Base-by-base conservation (phyloP, 2,888 invertebrate species). In the Eurytoma adleriae region DNA sequence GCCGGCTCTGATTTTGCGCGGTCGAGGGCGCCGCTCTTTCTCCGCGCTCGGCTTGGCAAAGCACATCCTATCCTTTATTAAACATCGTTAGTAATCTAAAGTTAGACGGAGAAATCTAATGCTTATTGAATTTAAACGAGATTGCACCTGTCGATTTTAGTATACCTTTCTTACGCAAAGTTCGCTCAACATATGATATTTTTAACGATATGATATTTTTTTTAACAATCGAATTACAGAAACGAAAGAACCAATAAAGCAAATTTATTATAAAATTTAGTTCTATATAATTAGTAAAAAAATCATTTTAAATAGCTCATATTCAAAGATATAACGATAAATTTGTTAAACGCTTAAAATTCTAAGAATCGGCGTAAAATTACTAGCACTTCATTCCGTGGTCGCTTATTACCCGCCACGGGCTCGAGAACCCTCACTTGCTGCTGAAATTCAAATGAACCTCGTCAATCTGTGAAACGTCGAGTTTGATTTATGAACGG, bases 1-100 rank as follows among this genome's bases (percentile, higher is more conserved):
- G 66, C 76, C 54, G 20, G 50, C 56, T 76, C 77, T 66, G 82
- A 83, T 84, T 84, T 84, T 78, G 48, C 52, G 50, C 20, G 50
- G 18, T 16, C 16, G 52, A 50, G 61, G 50, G 57, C 27, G 64
- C 16, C 52, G 14, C 50, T 59, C 20, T 56, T 27, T 54, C 66
- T 24, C 68, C 20, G 14, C n/a, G n/a, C 64, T 48, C 59, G 27
- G 30, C 67, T 27, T 50, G 18, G 10, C 7, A 50, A 30, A 30
- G 30, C 30, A 4, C 30, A 2, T 50, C 52, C 69, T 3, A 4
- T 27, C 73, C 20, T 2, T 52, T 81, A 81, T 78, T 71, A 71
- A 78, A 81, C 74, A 70, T 71, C 74, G 70, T 81, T 78, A 69
- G 13, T 66, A 69, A 77, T 57, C 68, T 61, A 54, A 70, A 54